Percentiles rank a stretch among this genome's conserved stretches.
Conservation (phyloP, 2,888 invertebrate species). For the Limnephilus lunatus region DNA sequence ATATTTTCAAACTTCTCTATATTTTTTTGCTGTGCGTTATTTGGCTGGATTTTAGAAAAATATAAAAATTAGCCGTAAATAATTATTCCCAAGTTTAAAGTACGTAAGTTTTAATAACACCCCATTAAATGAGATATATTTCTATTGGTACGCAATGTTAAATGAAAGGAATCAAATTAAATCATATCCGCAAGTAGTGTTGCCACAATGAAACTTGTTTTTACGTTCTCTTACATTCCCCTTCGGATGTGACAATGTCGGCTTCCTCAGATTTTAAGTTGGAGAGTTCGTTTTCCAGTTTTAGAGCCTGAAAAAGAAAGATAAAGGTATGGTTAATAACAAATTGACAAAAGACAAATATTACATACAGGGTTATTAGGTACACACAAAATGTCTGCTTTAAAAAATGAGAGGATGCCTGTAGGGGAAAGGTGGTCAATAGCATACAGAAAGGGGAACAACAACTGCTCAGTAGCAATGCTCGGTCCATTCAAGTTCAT, state of each 20-base stretch:
- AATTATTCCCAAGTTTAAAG: background rate
- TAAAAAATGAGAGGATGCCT: background rate
- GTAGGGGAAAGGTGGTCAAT: background rate
- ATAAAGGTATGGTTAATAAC: background rate
- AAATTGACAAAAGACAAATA: background rate
- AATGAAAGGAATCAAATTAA: background rate
- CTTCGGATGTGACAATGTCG: constrained; percentile 55
- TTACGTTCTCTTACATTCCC: constrained; percentile 59
- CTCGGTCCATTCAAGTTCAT: background rate
- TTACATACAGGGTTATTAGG: background rate
- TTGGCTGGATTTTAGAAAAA: background rate
- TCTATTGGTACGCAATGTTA: background rate
- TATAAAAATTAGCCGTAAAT: background rate
- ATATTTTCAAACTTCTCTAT: background rate
- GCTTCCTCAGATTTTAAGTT: constrained; percentile 45
- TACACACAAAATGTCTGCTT: background rate
- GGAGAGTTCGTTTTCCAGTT: constrained; percentile 50
- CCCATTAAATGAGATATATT: background rate
- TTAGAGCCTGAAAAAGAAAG: constrained; percentile 55
- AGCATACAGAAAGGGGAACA: background rate
- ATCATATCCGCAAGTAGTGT: background rate
- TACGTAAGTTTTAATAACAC: background rate
- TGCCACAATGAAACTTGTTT: background rate
- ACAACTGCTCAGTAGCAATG: background rate
- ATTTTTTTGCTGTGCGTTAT: background rate